Percentiles rank a stretch among this genome's conserved stretches.
phyloP scores from a whole-genome alignment of 2,888 invertebrate species.

The Urechis unicinctus region DNA sequence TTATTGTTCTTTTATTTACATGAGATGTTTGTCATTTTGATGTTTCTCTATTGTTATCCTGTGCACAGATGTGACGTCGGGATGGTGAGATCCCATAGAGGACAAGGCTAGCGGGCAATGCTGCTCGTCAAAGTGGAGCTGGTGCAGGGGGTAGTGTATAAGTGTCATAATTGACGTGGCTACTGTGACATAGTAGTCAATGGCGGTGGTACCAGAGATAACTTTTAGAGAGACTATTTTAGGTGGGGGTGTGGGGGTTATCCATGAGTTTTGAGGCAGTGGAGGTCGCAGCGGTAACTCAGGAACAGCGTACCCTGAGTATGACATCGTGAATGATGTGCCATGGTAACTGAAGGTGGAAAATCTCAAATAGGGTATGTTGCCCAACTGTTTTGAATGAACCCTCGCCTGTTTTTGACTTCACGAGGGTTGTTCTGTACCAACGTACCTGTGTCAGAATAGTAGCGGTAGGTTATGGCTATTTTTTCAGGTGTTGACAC shows the following conservation, averaged over 20 bases:
- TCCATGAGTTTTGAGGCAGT: constrained; percentile 24
- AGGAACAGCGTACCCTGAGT: constrained; percentile 18
- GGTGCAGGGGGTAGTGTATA: constrained; percentile 30
- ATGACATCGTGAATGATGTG: neutral
- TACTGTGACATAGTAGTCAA: constrained; percentile 22
- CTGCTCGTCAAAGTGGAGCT: constrained; percentile 19
- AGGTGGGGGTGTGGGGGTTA: no score
- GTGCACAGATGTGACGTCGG: no score
- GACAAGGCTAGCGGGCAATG: constrained; percentile 3
- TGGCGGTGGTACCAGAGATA: constrained; percentile 20
- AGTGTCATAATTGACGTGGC: constrained; percentile 20
- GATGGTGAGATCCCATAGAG: neutral
- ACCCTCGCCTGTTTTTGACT: neutral
- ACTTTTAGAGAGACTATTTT: constrained; percentile 31
- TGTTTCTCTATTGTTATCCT: no score
- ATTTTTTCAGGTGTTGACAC: no score
- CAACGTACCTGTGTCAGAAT: no score
- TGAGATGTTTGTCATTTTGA: no score
- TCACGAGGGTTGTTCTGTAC: constrained; percentile 15
- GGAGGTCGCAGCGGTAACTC: no score
- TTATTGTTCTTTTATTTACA: no score
- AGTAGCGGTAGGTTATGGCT: no score
- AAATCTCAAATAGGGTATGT: constrained; percentile 16
- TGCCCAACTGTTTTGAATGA: constrained; percentile 13
- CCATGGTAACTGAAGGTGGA: neutral